Evolutionary conservation across 2,113 vertebrate species (phyloP), one percentile per base, ranked within the genome.

Genomic region (Solea solea): DNA sequence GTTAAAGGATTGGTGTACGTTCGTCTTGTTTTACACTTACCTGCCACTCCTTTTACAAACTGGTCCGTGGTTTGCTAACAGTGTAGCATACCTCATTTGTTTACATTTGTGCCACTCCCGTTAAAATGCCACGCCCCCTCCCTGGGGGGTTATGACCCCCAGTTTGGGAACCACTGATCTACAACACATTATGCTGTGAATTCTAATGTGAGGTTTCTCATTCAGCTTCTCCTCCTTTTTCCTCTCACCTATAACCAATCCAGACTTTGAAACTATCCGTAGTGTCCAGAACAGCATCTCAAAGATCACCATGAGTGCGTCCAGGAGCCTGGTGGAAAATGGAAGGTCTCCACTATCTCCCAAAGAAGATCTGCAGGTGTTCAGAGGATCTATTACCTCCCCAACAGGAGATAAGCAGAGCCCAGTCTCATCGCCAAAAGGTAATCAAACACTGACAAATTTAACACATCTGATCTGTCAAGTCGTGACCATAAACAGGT

Each of bases 251-350:
- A 15, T 21, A 40, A 69, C 61, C 59, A 64, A 41, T 64, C 15
- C 69, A 93, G 93, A 93, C 83, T 87, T 89, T 76, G 91, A 93
- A 81, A 89, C 80, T 25, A 78, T 91, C 42, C 61, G 21, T 3
- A 25, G 67, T 7, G 27, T 58, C 40, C 54, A 42, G 12, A 81
- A 66, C 48, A 28, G 0, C 0, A 69, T 44, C 21, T 57, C 79
- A 45, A 15, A 58, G 46, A 34, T 55, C 0, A 15, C 74, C 25
- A 55, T 58, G 76, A 76, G 69, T 54, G 52, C 76, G 59, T 51
- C 76, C 49, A 69, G 72, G 58, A 76, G 56, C 61, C 25, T 49
- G 4, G 14, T 45, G 50, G 72, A 63, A 41, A 93, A 88, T 2
- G 84, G 76, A 56, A 40, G 4, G 1, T 61, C 81, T 6, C 46